Conservation (phyloP, 1,140 invertebrate genomes). For the Idris sp. region DNA sequence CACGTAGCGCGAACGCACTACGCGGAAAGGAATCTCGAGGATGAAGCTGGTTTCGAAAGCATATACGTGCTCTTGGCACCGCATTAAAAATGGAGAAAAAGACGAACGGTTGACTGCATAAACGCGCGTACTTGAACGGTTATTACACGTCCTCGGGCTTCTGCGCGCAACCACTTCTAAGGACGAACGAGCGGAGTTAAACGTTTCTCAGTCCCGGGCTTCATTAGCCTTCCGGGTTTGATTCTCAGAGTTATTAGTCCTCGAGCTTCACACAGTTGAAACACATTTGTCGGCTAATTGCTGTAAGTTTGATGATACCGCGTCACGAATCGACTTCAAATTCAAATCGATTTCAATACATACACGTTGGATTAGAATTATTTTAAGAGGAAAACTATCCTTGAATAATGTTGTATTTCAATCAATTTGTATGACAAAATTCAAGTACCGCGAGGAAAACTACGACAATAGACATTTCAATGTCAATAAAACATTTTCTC, state of each 20-base stretch:
- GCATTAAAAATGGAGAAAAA: conserved; percentile 35
- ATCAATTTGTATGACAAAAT: too few relatives aligned
- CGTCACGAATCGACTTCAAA: conserved; percentile 9
- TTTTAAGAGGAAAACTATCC: too few relatives aligned
- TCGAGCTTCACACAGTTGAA: conserved; percentile 11
- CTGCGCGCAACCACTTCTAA: too few relatives aligned
- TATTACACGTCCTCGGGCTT: conserved; percentile 23
- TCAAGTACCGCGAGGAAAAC: too few relatives aligned
- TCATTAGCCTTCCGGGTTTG: conserved; percentile 66
- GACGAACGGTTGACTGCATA: conserved; percentile 33
- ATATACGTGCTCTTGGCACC: conserved; percentile 18
- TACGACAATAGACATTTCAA: too few relatives aligned
- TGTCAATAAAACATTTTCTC: too few relatives aligned
- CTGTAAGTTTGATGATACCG: conserved; percentile 16
- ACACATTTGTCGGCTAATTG: conserved; percentile 28
- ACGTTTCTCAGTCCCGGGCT: conserved; percentile 65
- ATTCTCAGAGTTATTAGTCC: conserved; percentile 66
- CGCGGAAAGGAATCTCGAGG: conserved; percentile 75
- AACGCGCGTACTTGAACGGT: conserved; percentile 19
- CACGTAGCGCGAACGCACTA: conserved; percentile 67
- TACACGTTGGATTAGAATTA: too few relatives aligned
- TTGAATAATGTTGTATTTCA: too few relatives aligned
- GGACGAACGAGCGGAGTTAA: conserved; percentile 46
- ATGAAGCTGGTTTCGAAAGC: conserved; percentile 62
- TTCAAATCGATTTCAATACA: too few relatives aligned